phyloP scores from a whole-genome alignment of 2,113 vertebrate genomes.

The Hemichromis elongatus region DNA sequence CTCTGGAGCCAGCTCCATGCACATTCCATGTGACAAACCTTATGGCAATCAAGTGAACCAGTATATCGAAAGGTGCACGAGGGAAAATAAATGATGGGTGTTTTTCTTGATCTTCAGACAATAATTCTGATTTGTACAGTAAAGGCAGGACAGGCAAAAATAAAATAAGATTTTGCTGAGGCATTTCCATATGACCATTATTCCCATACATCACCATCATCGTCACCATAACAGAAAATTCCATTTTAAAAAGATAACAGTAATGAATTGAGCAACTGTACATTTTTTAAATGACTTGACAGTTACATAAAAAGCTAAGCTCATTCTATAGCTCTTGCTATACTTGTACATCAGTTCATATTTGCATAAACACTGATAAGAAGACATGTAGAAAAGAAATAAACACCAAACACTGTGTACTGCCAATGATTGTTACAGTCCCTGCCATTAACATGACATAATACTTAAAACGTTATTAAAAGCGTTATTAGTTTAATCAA shows the following conservation, averaged over 20 bases:
- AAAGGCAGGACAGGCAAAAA: too few species aligned
- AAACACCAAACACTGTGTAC: background rate
- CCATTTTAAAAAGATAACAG: background rate
- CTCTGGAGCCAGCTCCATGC: background rate
- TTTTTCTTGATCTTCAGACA: too few species aligned
- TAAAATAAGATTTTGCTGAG: too few species aligned
- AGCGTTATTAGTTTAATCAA: background rate
- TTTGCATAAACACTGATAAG: background rate
- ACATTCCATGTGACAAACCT: background rate
- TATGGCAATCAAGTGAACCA: background rate
- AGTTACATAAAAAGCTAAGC: background rate
- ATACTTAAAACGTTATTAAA: background rate
- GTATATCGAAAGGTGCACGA: background rate
- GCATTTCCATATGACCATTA: too few species aligned
- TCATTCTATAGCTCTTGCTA: background rate
- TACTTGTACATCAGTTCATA: background rate
- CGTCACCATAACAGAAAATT: background rate
- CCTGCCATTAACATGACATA: background rate
- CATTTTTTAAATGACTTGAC: background rate
- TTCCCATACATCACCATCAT: too few species aligned
- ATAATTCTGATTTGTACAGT: too few species aligned
- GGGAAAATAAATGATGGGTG: background rate
- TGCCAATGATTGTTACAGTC: background rate
- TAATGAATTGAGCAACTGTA: background rate
- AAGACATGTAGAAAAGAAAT: background rate